Conservation (phyloP, 2,797 vertebrate genomes). For the Arctocebus calabarensis region DNA sequence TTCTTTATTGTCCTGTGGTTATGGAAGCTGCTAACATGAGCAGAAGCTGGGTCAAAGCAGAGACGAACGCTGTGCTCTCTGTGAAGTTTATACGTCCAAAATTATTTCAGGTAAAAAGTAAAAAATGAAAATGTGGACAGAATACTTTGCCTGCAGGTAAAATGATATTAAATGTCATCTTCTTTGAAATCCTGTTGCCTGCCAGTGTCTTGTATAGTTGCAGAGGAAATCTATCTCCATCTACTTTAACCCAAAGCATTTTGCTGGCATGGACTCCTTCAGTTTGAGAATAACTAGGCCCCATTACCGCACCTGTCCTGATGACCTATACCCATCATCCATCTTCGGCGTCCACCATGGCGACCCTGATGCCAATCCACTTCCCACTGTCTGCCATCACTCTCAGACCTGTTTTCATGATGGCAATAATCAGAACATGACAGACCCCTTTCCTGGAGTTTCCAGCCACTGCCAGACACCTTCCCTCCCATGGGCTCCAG, state of each 20-base stretch:
- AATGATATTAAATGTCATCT: neutral
- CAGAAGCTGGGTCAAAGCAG: neutral
- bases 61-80: neutral
- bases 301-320: neutral
- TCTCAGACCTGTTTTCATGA: neutral
- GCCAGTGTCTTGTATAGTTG: neutral
- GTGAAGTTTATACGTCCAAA: neutral
- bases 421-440: neutral
- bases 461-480: neutral
- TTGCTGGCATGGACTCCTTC: neutral
- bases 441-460: neutral
- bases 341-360: neutral
- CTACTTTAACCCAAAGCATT: neutral
- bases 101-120: slow-evolving; percentile 22
- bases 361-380: neutral
- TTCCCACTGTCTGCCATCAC: neutral
- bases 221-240: neutral
- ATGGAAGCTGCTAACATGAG: neutral
- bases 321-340: neutral
- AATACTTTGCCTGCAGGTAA: neutral
- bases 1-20: neutral
- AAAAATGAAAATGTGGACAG: neutral
- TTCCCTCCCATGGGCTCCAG: neutral
- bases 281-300: neutral
- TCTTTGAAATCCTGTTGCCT: neutral